A percentile compares a stretch with the other conserved stretches of the same genome.
These are phyloP conservation scores for Drosophila lowei DNA, from an alignment of 1,140 invertebrate species.

Conservation along the genomic window DNA sequence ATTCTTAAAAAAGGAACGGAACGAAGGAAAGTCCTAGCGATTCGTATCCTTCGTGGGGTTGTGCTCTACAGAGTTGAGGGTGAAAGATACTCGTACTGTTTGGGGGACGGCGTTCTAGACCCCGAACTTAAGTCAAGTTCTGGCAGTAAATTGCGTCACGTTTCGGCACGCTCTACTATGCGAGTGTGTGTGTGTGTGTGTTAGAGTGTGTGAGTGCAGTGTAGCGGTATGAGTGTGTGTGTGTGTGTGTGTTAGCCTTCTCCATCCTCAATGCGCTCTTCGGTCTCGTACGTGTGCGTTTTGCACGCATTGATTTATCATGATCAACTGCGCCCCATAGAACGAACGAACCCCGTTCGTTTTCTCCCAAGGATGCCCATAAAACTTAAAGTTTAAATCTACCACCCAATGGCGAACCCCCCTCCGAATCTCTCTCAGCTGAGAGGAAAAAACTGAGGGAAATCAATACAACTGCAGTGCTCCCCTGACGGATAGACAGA, in stretches of 20 bases:
- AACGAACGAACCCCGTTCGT: constrained; percentile 3
- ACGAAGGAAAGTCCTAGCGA: constrained; percentile 19
- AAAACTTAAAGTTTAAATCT: constrained; percentile 73
- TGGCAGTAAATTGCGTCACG: constrained; percentile 81
- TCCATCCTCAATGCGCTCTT: too few relatives aligned
- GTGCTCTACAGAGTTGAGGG: constrained; percentile 54
- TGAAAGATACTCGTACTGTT: constrained; percentile 38
- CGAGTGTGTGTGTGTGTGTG: too few relatives aligned
- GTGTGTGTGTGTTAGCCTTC: constrained; percentile 6
- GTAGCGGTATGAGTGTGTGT: constrained; percentile 27
- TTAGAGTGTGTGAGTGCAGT: constrained; percentile 22
- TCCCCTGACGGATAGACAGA: background rate
- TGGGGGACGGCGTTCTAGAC: constrained; percentile 21
- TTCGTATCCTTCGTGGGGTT: constrained; percentile 60
- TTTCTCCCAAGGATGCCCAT: constrained; percentile 28
- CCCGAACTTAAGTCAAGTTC: constrained; percentile 78
- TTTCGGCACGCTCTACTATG: constrained; percentile 66
- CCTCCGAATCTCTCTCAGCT: constrained; percentile 26
- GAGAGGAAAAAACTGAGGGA: constrained; percentile 26
- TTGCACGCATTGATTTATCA: constrained; percentile 81
- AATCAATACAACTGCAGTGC: constrained; percentile 77
- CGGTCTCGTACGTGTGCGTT: constrained; percentile 73
- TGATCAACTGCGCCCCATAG: constrained; percentile 66
- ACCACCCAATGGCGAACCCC: background rate
- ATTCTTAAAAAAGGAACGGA: constrained; percentile 69